Conservation (phyloP, 2,888 invertebrate species). For the Drosophila melanocephala region DNA sequence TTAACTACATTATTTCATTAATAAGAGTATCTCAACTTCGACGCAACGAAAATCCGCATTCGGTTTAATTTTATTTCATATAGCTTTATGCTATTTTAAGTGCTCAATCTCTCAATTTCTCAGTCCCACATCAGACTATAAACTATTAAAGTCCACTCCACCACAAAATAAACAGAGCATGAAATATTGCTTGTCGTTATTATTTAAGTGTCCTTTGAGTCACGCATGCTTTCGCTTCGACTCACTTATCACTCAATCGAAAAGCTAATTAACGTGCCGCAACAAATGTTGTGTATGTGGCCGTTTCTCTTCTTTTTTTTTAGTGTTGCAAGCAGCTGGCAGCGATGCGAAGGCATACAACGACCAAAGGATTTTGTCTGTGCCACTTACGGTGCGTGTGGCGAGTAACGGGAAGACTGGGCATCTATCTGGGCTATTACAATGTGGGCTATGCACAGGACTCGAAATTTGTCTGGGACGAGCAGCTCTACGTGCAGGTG, state of each 20-base stretch:
- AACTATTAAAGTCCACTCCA: conserved; percentile 60
- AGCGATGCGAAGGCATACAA: conserved; percentile 36
- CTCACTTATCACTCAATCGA: conserved; percentile 29
- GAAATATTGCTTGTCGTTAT: conserved; percentile 67
- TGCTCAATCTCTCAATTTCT: conserved; percentile 68
- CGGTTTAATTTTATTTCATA: conserved; percentile 26
- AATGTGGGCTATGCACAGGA: conserved; percentile 43
- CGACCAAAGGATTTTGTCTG: conserved; percentile 58
- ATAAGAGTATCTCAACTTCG: not conserved
- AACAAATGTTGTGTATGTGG: not conserved
- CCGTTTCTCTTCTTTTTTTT: conserved; percentile 2
- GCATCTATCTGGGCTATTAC: conserved; percentile 59
- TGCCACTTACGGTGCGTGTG: conserved; percentile 63
- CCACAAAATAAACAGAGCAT: conserved; percentile 68
- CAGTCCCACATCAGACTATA: conserved; percentile 47
- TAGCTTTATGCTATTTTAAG: conserved; percentile 71
- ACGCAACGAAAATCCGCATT: not conserved
- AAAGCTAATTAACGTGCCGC: conserved; percentile 32
- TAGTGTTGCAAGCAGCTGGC: conserved; percentile 46
- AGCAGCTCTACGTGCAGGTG: conserved; percentile 60
- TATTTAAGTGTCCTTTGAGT: conserved; percentile 36
- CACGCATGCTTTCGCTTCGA: conserved; percentile 3
- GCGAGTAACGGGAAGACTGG: conserved; percentile 40
- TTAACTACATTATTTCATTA: not conserved
- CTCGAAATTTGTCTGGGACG: conserved; percentile 42